These are phyloP conservation scores for Eilema caniola DNA, from an alignment of 2,888 invertebrate genomes.

Conservation along the genomic window DNA sequence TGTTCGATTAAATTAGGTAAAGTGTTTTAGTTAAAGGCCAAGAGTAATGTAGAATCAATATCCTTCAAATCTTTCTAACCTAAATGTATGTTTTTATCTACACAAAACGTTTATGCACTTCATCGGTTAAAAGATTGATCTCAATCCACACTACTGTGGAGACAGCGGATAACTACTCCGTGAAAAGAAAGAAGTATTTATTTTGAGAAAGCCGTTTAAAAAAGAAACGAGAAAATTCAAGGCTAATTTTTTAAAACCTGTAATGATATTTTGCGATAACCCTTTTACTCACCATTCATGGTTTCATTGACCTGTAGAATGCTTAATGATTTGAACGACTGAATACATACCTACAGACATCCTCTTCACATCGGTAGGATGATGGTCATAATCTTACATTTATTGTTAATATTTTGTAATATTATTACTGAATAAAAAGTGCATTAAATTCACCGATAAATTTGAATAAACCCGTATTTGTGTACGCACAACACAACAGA, in stretches of 20 bases:
- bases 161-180: neutral
- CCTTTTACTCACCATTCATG: slow-evolving; percentile 20
- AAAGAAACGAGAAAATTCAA: neutral
- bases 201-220: neutral
- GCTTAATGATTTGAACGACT: slow-evolving; percentile 1
- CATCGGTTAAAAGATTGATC: no score
- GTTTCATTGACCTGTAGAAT: slow-evolving; percentile 12
- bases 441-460: slow-evolving; percentile 42
- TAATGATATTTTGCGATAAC: neutral
- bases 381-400: slow-evolving; percentile 21
- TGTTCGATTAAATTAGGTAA: neutral
- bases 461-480: slow-evolving; percentile 44
- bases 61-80: no score
- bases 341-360: slow-evolving; percentile 14
- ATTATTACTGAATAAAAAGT: slow-evolving; percentile 28
- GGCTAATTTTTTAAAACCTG: neutral
- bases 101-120: no score
- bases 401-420: slow-evolving; percentile 23
- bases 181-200: neutral
- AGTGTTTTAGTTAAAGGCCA: no score
- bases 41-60: no score
- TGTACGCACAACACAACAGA: slow-evolving; percentile 26
- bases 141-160: no score
- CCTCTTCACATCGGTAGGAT: slow-evolving; percentile 8
- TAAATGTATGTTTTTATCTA: no score